Evolutionary conservation across 1,140 invertebrate genomes (phyloP).

Genomic region (Drosophila persimilis): DNA sequence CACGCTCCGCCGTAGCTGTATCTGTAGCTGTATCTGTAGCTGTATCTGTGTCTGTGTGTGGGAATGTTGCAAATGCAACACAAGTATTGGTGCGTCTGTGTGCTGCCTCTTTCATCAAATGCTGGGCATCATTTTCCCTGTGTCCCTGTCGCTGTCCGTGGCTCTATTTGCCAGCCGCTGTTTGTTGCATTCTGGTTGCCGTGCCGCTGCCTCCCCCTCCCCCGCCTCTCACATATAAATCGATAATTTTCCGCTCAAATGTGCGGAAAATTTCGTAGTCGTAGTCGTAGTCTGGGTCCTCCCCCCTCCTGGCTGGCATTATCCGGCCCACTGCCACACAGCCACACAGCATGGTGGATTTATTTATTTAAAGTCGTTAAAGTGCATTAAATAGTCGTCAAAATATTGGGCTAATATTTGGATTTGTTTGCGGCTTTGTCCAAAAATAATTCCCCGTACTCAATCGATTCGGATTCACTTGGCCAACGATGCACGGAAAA

Average conservation of each 20-base stretch:
- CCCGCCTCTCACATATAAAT: slow-evolving; percentile 59
- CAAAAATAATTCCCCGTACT: slow-evolving; percentile 3
- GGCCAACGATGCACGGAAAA: slow-evolving; percentile 26
- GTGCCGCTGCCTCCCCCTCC: slow-evolving; percentile 5
- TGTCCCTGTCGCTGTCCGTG: not conserved
- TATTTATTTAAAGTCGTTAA: slow-evolving; percentile 31
- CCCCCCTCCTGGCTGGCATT: slow-evolving; percentile 1
- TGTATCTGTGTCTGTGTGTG: slow-evolving; percentile 12
- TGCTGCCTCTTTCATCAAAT: slow-evolving; percentile 42
- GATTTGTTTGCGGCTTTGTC: not conserved
- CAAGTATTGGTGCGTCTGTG: not conserved
- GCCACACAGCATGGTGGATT: slow-evolving; percentile 2
- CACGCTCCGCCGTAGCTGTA: slow-evolving; percentile 10
- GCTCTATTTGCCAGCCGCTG: slow-evolving; percentile 68
- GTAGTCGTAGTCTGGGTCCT: slow-evolving; percentile 36
- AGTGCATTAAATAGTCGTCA: slow-evolving; percentile 1
- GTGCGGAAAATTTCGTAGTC: slow-evolving; percentile 75
- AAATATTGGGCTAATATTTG: too few species aligned
- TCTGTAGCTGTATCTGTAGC: too few species aligned
- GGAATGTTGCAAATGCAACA: slow-evolving; percentile 40
- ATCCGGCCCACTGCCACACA: not conserved
- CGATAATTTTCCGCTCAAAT: slow-evolving; percentile 81
- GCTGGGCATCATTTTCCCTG: slow-evolving; percentile 47
- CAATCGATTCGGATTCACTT: slow-evolving; percentile 15
- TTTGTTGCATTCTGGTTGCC: slow-evolving; percentile 65